These are phyloP conservation scores for Trissolcus basalis DNA, from an alignment of 1,140 invertebrate species.

Conservation along the genomic window DNA sequence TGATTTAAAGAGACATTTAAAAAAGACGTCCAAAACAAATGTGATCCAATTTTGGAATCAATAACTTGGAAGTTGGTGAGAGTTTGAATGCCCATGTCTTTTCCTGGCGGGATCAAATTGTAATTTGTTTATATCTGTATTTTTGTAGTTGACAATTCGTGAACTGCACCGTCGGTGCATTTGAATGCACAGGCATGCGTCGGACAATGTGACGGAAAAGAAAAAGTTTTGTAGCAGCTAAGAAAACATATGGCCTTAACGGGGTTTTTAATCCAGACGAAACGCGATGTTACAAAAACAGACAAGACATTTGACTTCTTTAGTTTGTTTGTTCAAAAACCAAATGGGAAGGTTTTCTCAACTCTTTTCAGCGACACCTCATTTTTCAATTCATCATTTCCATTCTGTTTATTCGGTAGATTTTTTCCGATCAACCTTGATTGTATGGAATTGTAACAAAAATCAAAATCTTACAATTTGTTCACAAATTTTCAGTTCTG, in stretches of 20 bases:
- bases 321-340: not conserved
- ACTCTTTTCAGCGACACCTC: too few relatives aligned
- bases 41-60: too few relatives aligned
- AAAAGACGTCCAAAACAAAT: too few relatives aligned
- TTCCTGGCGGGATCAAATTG: too few relatives aligned
- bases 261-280: constrained; percentile 19
- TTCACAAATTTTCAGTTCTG: too few relatives aligned
- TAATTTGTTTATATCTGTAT: too few relatives aligned
- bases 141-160: constrained; percentile 33
- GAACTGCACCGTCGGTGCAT: constrained; percentile 41
- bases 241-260: constrained; percentile 25
- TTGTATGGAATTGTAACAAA: too few relatives aligned
- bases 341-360: too few relatives aligned
- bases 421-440: not conserved
- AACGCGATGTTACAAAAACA: constrained; percentile 30
- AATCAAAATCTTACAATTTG: not conserved
- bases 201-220: constrained; percentile 18
- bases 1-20: too few relatives aligned
- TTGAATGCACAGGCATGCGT: constrained; percentile 19
- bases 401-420: not conserved
- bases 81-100: too few relatives aligned
- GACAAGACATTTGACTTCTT: constrained; percentile 27
- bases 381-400: too few relatives aligned
- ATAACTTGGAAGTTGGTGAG: too few relatives aligned
- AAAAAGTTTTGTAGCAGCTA: constrained; percentile 30